phyloP scores from a whole-genome alignment of 2,888 invertebrate species.

The Panorpa germanica region DNA sequence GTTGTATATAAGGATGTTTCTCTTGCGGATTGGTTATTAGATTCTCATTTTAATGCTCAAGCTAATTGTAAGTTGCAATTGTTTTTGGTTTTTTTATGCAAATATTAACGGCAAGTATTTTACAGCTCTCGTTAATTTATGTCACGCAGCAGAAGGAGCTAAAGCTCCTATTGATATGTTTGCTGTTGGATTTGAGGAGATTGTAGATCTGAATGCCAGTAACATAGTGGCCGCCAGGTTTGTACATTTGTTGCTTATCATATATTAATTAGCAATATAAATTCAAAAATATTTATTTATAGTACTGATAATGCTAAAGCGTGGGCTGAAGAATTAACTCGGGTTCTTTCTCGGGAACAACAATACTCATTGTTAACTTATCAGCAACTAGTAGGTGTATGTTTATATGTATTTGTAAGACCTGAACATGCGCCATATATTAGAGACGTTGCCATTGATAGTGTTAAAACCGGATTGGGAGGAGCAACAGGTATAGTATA shows the following conservation, averaged over 20 bases:
- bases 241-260: constrained; percentile 1
- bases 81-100: constrained; percentile 2
- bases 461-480: constrained; percentile 94
- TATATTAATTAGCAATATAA: constrained; percentile 49
- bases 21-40: constrained; percentile 76
- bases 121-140: constrained; percentile 24
- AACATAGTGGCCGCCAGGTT: constrained; percentile 91
- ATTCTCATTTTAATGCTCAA: constrained; percentile 46
- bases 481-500: constrained; percentile 61
- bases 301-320: constrained; percentile 78
- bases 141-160: constrained; percentile 23
- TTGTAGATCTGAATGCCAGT: constrained; percentile 94
- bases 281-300: constrained; percentile 25
- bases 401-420: constrained; percentile 84
- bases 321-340: constrained; percentile 92
- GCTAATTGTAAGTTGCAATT: constrained; percentile 20
- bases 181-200: constrained; percentile 97
- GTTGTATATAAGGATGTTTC: constrained; percentile 84
- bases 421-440: constrained; percentile 77
- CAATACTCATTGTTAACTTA: constrained; percentile 82
- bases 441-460: constrained; percentile 84
- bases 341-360: constrained; percentile 60
- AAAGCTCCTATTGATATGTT: constrained; percentile 65
- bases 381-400: constrained; percentile 93
- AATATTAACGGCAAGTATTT: not conserved